phyloP scores from a whole-genome alignment of 2,113 vertebrate species.

The Osmerus mordax region DNA sequence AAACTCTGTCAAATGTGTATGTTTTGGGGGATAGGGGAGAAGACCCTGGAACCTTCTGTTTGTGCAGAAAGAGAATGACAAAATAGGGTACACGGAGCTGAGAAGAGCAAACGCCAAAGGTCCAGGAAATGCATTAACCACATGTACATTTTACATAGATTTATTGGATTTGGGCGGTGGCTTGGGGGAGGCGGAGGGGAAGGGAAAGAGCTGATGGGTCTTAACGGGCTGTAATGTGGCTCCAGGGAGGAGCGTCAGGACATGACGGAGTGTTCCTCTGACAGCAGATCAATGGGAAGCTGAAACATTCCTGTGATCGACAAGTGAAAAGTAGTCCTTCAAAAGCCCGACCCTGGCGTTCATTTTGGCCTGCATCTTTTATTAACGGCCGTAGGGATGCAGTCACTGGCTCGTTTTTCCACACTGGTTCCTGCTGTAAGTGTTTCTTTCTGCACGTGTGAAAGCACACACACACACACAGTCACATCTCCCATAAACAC shows the following conservation, averaged over 20 bases:
- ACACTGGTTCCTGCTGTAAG: slow-evolving; percentile 21
- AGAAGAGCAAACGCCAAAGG: slow-evolving; percentile 15
- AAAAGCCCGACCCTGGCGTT: slow-evolving; percentile 55
- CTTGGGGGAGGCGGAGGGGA: slow-evolving; percentile 24
- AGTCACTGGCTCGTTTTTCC: slow-evolving; percentile 36
- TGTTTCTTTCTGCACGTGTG: slow-evolving; percentile 16
- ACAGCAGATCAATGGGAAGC: slow-evolving; percentile 59
- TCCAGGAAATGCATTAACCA: slow-evolving; percentile 54
- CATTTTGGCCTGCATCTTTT: slow-evolving; percentile 46
- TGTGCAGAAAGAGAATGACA: not conserved
- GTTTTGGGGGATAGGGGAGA: not conserved
- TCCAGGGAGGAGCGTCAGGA: slow-evolving; percentile 56
- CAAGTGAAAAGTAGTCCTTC: slow-evolving; percentile 51
- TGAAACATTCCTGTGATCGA: slow-evolving; percentile 56
- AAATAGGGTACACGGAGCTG: not conserved
- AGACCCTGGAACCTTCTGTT: not conserved
- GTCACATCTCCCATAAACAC: not conserved
- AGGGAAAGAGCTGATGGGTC: slow-evolving; percentile 66
- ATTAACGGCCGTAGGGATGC: slow-evolving; percentile 49
- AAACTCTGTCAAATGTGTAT: too few species aligned
- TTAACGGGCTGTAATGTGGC: slow-evolving; percentile 66
- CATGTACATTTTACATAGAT: slow-evolving; percentile 67
- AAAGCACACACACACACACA: slow-evolving; percentile 9
- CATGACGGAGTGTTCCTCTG: slow-evolving; percentile 51
- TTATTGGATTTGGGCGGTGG: slow-evolving; percentile 62